Evolutionary conservation across 2,113 vertebrate genomes (phyloP), one percentile per base, ranked within the genome.

Genomic region (Scortum barcoo): DNA sequence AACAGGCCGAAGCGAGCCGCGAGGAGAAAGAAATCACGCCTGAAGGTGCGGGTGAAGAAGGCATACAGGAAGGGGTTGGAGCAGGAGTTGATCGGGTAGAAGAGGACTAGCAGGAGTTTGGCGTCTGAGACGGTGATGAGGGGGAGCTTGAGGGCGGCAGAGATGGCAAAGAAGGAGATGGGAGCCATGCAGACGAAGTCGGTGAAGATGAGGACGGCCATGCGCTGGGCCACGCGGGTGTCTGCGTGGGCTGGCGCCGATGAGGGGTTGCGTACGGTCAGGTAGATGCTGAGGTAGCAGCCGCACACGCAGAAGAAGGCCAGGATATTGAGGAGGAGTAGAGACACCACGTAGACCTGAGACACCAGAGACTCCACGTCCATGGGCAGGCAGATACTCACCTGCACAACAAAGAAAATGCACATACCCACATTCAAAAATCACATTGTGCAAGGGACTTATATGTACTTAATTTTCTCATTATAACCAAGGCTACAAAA

Each of bases 111-210:
- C 10, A 99, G 96, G 62, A 99, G 94, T 91, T 99, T 99, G 78
- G 98, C 96, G 22, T 98, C 95, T 19, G 97, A 97, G 14, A 99
- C 95, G 0, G 97, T 98, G 93, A 99, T 99, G 66, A 99, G 96
- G 8, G 98, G 98, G 33, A 95, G 94, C 91, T 97, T 99, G 72
- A 99, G 94, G 0, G 98, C 97, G 4, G 98, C 98, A 0, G 97
- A 99, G 80, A 98, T 95, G 70, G 98, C 97, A n/a, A 99, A 99
- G 89, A 99, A 99, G 2, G 97, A 99, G 81, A 99, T 99, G 0
- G 98, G 98, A 0, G 97, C 98, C 96, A 99, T 98, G 93, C 98
- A 99, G 78, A 99, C 78, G 89, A 99, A 99, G 93, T 99, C 96
- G 0, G 98, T 99, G 94, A 99, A 99, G 88, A 99, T 97, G 24